A percentile compares a stretch with the other conserved stretches of the same genome.
phyloP scores from a whole-genome alignment of 1,140 invertebrate species.

The Zaprionus gabonicus region DNA sequence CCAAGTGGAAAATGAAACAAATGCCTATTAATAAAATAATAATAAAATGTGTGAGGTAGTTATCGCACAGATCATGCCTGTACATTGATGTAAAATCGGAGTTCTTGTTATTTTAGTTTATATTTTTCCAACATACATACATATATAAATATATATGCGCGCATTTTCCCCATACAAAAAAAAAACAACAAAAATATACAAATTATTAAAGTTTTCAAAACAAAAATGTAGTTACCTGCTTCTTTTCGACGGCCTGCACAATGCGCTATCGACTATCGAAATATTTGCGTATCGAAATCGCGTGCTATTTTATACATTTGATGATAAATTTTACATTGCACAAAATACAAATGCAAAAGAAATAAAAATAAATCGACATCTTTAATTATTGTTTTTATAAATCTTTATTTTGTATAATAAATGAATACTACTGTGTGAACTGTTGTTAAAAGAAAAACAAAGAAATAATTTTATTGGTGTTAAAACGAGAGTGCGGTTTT shows the following conservation, averaged over 20 bases:
- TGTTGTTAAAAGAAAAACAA: neutral
- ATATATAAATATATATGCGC: neutral
- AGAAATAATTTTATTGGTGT: constrained; percentile 1
- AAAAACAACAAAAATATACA: neutral
- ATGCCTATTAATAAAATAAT: constrained; percentile 15
- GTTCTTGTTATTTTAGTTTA: neutral
- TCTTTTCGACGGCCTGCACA: neutral
- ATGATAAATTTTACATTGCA: neutral
- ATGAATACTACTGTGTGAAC: neutral
- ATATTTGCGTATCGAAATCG: constrained; percentile 13
- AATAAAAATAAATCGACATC: neutral
- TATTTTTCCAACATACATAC: neutral
- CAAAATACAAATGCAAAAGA: neutral
- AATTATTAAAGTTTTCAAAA: constrained; percentile 2
- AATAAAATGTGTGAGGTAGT: constrained; percentile 4
- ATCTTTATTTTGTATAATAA: neutral
- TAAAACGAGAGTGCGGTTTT: neutral
- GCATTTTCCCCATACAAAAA: neutral
- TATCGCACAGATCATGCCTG: neutral
- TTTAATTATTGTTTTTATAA: neutral
- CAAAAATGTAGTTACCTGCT: neutral
- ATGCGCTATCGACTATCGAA: constrained; percentile 8
- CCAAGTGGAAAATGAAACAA: constrained; percentile 33
- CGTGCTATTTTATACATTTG: neutral
- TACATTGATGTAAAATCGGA: neutral